phyloP scores from a whole-genome alignment of 2,797 vertebrate species.

The Rachycentron canadum region DNA sequence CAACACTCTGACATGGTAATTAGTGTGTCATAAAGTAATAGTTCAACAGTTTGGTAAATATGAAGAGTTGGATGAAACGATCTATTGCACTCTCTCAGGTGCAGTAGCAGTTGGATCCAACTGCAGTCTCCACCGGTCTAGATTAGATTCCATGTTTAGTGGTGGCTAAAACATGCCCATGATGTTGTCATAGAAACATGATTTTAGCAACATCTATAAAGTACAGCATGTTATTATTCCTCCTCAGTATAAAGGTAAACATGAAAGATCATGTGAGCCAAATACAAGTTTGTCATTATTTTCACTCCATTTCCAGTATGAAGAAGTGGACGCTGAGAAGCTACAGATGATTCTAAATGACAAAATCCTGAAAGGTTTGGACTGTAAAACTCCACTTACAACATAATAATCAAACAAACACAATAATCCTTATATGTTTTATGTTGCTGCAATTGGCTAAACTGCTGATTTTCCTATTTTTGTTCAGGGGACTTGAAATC shows the following conservation, averaged over 20 bases:
- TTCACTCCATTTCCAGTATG: constrained; percentile 62
- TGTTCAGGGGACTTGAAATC: constrained; percentile 64
- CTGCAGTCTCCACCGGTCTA: neutral
- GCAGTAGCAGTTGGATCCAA: neutral
- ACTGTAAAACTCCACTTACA: neutral
- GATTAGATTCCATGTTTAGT: neutral
- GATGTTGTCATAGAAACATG: neutral
- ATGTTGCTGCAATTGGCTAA: neutral
- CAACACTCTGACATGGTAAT: constrained; percentile 77
- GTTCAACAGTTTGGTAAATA: neutral
- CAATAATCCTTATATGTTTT: neutral
- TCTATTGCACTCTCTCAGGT: neutral
- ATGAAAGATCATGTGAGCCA: constrained; percentile 4
- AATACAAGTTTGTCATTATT: neutral
- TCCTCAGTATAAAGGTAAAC: neutral
- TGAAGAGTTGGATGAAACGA: neutral
- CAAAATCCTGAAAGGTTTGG: constrained; percentile 67
- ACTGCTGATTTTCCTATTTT: constrained; percentile 6
- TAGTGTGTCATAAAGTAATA: neutral
- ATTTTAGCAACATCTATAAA: neutral
- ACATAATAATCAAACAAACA: neutral
- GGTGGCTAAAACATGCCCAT: no score
- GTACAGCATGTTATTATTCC: neutral
- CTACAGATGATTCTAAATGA: constrained; percentile 75
- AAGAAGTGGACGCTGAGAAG: constrained; percentile 77